Base-by-base conservation (phyloP, 2,797 vertebrate species). In the Chelonia mydas region DNA sequence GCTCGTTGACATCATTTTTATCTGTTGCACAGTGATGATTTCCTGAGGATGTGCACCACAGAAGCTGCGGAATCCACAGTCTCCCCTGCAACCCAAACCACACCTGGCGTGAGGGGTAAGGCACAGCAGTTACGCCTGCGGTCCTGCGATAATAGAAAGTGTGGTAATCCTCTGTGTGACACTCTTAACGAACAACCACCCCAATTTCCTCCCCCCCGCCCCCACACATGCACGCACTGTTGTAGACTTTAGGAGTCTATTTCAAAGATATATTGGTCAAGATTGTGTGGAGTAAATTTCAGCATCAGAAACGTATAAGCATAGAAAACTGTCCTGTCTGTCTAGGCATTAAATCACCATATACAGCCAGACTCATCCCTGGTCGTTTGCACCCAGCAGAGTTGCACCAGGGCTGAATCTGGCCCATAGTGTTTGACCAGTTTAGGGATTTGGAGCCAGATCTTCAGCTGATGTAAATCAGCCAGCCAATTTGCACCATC, bases 71-170 rank as follows among this genome's bases (percentile, higher is more conserved):
- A 83, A 77, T 72, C 76, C 25, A 27, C 45, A 2, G 16, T 89
- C 47, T 84, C 47, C 3, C 51, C 85, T 91, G 55, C 76, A 86
- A 31, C 59, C 47, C 50, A 93, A 93, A 45, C 77, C 85, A 65
- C 83, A 53, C 76, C 74, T 83, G 74, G 28, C 59, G 81, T 76
- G 92, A 90, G 65, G 74, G 87, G 61, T 83, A 72, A 94, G n/a
- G 80, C 17, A 1, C 53, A 41, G 81, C 74, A 78, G 33, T 23
- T 50, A 72, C 25, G 76, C 77, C 15, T 90, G 87, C 31, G 92
- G 89, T 74, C 27, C 77, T 83, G 53, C 81, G 97, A 80, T 97
- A 85, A 89, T 86, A 96, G 95, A 87, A 95, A 90, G 87, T 81
- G 57, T 41, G 82, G 86, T 98, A 94, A 98, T 96, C 50, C 25